Evolutionary conservation across 2,888 invertebrate species (phyloP).

Genomic region (Cyclophora albipunctata): DNA sequence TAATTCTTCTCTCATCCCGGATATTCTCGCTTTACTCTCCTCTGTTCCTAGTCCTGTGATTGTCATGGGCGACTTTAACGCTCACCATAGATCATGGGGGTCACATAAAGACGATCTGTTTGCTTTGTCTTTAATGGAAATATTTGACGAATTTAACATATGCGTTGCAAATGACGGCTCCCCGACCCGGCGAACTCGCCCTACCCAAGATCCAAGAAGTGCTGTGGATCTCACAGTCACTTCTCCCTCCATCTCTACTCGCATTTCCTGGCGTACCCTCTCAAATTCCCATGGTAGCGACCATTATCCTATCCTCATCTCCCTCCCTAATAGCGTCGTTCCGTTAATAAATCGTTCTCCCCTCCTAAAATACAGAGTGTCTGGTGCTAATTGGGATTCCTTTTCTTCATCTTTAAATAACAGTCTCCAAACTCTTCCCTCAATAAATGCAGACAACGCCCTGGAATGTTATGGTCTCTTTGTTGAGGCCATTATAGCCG

Average conservation of each 20-base stretch:
- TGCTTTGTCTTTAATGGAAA: conserved; percentile 4
- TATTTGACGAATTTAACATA: conserved; percentile 12
- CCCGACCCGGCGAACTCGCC: conserved; percentile 11
- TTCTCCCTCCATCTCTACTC: conserved; percentile 3
- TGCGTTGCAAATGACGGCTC: conserved; percentile 20
- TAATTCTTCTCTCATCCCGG: not conserved
- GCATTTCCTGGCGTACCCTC: conserved; percentile 7
- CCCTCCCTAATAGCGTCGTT: not conserved
- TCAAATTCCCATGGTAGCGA: conserved; percentile 13
- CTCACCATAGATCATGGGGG: conserved; percentile 13
- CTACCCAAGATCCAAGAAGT: conserved; percentile 12
- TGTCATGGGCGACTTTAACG: conserved; percentile 10
- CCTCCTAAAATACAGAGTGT: conserved; percentile 9
- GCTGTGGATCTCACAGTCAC: conserved; percentile 19
- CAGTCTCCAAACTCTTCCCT: not conserved
- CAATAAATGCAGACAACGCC: not conserved
- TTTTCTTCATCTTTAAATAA: not conserved
- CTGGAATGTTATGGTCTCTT: not conserved
- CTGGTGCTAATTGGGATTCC: conserved; percentile 5
- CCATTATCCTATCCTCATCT: conserved; percentile 15
- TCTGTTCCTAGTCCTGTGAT: conserved; percentile 4
- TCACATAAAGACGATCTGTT: conserved; percentile 4
- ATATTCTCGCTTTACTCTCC: not conserved
- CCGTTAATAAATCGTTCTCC: not conserved
- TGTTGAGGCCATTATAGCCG: not conserved